Conservation (phyloP, 2,797 vertebrate genomes). For the Clarias platycephalus region DNA sequence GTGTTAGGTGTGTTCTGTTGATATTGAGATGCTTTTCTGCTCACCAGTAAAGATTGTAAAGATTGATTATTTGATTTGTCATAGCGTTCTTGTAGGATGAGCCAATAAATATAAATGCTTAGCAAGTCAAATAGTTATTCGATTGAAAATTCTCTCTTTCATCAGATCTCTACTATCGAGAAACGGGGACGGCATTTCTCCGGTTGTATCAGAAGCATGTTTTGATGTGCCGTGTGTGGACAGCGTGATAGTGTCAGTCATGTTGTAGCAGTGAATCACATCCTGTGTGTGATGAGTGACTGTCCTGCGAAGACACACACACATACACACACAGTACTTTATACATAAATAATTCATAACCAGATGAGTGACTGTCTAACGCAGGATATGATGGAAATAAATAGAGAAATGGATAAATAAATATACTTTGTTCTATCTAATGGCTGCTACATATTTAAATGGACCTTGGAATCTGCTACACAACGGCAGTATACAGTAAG, state of each 20-base stretch:
- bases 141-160: neutral
- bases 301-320: neutral
- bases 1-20: no score
- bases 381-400: neutral
- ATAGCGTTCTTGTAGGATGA: neutral
- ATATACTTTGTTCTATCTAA: neutral
- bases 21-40: neutral
- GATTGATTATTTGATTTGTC: neutral
- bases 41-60: neutral
- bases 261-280: constrained; percentile 8
- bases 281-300: constrained; percentile 1
- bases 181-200: neutral
- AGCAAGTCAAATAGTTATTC: neutral
- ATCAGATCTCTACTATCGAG: no score
- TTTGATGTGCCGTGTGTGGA: neutral
- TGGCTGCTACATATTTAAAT: neutral
- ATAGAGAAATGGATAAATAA: neutral
- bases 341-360: constrained; percentile 29
- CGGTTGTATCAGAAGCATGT: neutral
- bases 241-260: neutral
- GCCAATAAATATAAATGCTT: neutral
- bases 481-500: neutral
- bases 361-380: neutral
- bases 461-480: neutral
- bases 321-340: neutral